Evolutionary conservation across 2,113 vertebrate genomes (phyloP).

Genomic region (Pandion haliaetus): DNA sequence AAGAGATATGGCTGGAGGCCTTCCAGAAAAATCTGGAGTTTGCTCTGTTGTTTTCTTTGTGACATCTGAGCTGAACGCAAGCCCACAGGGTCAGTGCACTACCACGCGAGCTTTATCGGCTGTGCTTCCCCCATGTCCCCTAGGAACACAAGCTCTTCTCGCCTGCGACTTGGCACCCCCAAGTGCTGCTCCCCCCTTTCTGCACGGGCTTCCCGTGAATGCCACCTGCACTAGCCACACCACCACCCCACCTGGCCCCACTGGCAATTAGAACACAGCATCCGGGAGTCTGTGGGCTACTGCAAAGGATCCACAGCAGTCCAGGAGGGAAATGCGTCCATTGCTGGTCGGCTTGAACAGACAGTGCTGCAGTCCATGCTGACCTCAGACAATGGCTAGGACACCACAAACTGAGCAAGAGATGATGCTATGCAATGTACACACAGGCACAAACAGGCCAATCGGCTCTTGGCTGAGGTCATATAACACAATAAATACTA

Average conservation of each 20-base stretch:
- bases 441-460: not conserved
- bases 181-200: not conserved
- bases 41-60: not conserved
- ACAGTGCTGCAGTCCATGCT: not conserved
- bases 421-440: not conserved
- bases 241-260: not conserved
- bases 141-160: not conserved
- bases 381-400: not conserved
- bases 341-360: not conserved
- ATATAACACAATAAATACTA: not conserved
- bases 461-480: not conserved
- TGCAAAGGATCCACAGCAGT: not conserved
- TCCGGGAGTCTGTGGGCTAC: not conserved
- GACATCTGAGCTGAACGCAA: not conserved
- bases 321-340: not conserved
- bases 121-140: rapidly evolving
- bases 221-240: not conserved
- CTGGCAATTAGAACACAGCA: not conserved
- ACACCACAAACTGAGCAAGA: not conserved
- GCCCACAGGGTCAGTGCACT: not conserved
- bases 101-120: not conserved
- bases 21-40: not conserved
- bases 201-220: not conserved
- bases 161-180: rapidly evolving
- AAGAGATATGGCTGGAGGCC: not conserved